Percentiles rank a stretch among this genome's conserved stretches.
These are phyloP conservation scores for Pararge aegeria DNA, from an alignment of 1,140 invertebrate species.

Conservation along the genomic window DNA sequence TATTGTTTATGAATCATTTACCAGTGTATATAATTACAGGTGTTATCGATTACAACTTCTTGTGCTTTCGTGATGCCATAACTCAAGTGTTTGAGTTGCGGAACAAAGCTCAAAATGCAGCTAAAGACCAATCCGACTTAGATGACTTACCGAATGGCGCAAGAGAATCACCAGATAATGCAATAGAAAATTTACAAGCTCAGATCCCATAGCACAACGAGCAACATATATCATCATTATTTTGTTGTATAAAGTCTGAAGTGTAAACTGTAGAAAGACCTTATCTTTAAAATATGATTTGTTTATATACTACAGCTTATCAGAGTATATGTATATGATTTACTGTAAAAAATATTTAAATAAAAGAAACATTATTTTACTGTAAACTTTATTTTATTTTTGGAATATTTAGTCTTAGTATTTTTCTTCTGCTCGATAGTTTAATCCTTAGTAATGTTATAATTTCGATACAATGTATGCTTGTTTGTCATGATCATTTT, in stretches of 20 bases:
- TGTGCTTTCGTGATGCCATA: conserved; percentile 95
- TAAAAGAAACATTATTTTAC: conserved; percentile 29
- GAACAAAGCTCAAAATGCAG: conserved; percentile 80
- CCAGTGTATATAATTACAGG: too few relatives aligned
- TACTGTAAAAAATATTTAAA: conserved; percentile 31
- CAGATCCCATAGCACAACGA: conserved; percentile 53
- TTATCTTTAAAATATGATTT: conserved; percentile 31
- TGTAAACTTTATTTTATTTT: conserved; percentile 13
- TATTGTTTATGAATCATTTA: too few relatives aligned
- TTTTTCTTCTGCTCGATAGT: too few relatives aligned
- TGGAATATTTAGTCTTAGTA: neutral
- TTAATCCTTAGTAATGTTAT: too few relatives aligned
- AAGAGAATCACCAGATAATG: conserved; percentile 53
- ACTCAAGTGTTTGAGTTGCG: conserved; percentile 94
- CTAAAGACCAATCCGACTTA: conserved; percentile 41
- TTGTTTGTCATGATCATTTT: too few relatives aligned
- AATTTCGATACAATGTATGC: too few relatives aligned
- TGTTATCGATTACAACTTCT: conserved; percentile 98
- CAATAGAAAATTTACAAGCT: conserved; percentile 41
- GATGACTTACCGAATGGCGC: conserved; percentile 56
- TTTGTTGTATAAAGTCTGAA: conserved; percentile 37
- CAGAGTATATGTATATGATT: conserved; percentile 23
- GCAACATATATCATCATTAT: conserved; percentile 25
- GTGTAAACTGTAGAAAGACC: conserved; percentile 37
- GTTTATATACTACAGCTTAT: conserved; percentile 36